A percentile compares a stretch with the other conserved stretches of the same genome.
Conservation (phyloP, 2,888 invertebrate genomes). For the Stomorhina lunata region DNA sequence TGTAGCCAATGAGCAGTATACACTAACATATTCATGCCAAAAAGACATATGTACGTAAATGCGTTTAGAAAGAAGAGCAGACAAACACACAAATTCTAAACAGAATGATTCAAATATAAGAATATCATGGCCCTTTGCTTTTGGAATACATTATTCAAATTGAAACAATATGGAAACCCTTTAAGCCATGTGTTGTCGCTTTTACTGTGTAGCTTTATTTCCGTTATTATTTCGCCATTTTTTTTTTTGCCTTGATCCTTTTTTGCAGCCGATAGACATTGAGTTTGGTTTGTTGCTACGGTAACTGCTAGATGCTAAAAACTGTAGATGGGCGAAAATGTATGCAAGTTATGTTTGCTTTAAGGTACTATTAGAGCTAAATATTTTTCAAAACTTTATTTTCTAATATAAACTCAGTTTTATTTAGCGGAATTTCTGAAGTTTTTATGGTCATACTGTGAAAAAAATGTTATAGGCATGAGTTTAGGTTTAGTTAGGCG, state of each 20-base stretch:
- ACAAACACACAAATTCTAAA: not conserved
- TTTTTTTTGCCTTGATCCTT: not conserved
- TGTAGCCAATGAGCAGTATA: too few relatives aligned
- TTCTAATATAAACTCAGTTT: not conserved
- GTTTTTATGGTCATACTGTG: too few relatives aligned
- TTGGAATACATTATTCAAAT: conserved; percentile 61
- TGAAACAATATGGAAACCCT: conserved; percentile 49
- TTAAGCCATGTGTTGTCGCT: conserved; percentile 59
- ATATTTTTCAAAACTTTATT: not conserved
- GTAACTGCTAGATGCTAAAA: not conserved
- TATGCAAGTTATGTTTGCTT: not conserved
- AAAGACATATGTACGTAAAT: not conserved
- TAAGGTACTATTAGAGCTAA: not conserved
- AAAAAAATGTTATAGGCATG: too few relatives aligned
- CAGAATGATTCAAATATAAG: not conserved
- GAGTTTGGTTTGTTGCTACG: not conserved
- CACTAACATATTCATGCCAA: not conserved
- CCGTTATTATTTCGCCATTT: conserved; percentile 1
- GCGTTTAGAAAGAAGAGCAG: not conserved
- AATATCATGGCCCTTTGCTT: conserved; percentile 26
- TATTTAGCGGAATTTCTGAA: not conserved
- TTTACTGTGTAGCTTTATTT: conserved; percentile 47
- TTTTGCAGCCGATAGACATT: not conserved
- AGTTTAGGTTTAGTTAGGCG: too few relatives aligned
- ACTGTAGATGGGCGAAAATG: not conserved